Conservation (phyloP, 2,113 vertebrate species). For the Oryzias javanicus region DNA sequence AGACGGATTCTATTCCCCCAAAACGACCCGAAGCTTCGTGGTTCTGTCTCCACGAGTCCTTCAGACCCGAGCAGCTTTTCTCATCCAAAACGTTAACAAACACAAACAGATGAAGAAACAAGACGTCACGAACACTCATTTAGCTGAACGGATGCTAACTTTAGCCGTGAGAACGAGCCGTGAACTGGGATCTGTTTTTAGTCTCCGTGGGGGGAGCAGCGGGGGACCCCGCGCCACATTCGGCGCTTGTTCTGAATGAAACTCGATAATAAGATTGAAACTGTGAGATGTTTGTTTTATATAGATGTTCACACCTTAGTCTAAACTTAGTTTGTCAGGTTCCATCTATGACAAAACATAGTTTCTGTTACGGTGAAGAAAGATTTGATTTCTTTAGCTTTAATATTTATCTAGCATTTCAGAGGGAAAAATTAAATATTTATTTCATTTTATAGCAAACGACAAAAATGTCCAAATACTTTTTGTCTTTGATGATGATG, state of each 20-base stretch:
- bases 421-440: no score
- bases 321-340: no score
- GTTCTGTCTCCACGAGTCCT: slow-evolving; percentile 23
- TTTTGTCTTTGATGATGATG: no score
- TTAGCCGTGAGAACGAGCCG: background rate
- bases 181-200: slow-evolving; percentile 10
- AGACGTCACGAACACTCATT: background rate
- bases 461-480: no score
- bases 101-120: background rate
- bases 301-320: no score
- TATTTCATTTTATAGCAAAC: no score
- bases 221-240: background rate
- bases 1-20: background rate
- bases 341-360: background rate
- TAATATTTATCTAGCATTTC: no score
- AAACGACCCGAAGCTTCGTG: background rate
- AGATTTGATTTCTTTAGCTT: background rate
- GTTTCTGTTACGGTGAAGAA: background rate
- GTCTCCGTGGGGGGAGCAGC: background rate
- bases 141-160: background rate
- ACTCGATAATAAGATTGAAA: slow-evolving; percentile 5
- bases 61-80: slow-evolving; percentile 19
- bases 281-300: slow-evolving; percentile 3
- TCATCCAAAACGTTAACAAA: slow-evolving; percentile 10
- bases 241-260: slow-evolving; percentile 5